Evolutionary conservation across 2,113 vertebrate genomes (phyloP), one percentile per base, ranked within the genome.

Genomic region (Cryptomyrus ogoouensis): DNA sequence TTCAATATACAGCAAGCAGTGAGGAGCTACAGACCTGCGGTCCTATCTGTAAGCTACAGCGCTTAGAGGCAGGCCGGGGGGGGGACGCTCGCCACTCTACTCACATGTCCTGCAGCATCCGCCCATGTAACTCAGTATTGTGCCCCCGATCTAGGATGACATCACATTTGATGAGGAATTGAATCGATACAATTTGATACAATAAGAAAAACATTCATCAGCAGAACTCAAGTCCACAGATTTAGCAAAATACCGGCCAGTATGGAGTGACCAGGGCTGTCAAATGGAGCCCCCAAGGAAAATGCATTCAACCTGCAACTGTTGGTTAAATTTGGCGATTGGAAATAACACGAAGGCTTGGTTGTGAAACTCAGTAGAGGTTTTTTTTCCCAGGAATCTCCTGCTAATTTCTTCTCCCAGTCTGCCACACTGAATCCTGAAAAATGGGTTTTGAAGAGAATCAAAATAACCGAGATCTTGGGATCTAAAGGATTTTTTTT

Each of bases 71-170:
- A 15, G 56, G 49, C 47, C 42, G 27, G 49, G 8, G 49, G 1
- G 56, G 27, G 24, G 9, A 17, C 13, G 2, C 12, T 66, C 2
- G 15, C 88, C 35, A 3, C 9, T 52, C n/a, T 94, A 98, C 98
- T 99, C 96, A 99, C 98, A 99, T 56, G 97, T 98, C 96, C 95
- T 97, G 92, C 98, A 99, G 96, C 98, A 99, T 93, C 98, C 98
- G 91, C 98, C 98, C 96, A 99, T 95, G 94, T 98, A 99, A 58
- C 96, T 98, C 44, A 99, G 95, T 91, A 98, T 94, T 0, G 97
- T 97, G 91, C 98, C 98, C 62, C 98, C 98, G 4, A 98, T 96
- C 98, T 99, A 94, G 90, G 88, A 89, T 88, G 90, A 90, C 52
- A 92, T 88, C 89, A 93, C 5, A 5, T 56, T 52, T 9, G 90